These are phyloP conservation scores for Scomber japonicus DNA, from an alignment of 2,113 vertebrate species.

Conservation along the genomic window DNA sequence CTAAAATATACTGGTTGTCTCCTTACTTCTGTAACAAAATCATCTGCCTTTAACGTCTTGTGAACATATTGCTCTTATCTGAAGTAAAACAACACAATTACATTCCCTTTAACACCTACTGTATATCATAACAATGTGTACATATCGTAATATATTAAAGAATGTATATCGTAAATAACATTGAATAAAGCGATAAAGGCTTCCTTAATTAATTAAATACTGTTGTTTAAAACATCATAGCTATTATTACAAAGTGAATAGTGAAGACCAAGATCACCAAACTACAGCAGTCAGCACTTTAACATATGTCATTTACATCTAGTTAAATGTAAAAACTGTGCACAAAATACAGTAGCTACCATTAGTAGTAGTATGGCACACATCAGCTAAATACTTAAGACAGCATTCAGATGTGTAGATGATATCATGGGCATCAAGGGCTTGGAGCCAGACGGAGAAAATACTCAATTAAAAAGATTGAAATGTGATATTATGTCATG, in stretches of 20 bases:
- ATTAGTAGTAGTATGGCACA: conserved; percentile 70
- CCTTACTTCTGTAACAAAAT: conserved; percentile 54
- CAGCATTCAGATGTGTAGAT: conserved; percentile 57
- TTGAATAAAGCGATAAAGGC: conserved; percentile 46
- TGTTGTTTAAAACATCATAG: conserved; percentile 34
- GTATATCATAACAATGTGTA: conserved; percentile 27
- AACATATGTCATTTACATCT: conserved; percentile 45
- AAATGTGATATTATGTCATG: conserved; percentile 12
- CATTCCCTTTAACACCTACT: conserved; percentile 58
- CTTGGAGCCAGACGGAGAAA: conserved; percentile 63
- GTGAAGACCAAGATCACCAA: conserved; percentile 59
- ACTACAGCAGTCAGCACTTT: conserved; percentile 67
- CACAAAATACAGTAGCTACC: conserved; percentile 70
- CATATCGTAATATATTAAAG: conserved; percentile 34
- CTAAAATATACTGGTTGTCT: conserved; percentile 64
- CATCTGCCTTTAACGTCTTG: conserved; percentile 26
- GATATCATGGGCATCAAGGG: neutral
- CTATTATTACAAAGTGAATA: conserved; percentile 55
- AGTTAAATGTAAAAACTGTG: conserved; percentile 61
- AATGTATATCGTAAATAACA: conserved; percentile 42
- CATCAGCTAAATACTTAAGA: conserved; percentile 64
- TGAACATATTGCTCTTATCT: conserved; percentile 66
- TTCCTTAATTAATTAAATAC: conserved; percentile 44
- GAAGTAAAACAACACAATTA: conserved; percentile 47
- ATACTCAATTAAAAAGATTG: conserved; percentile 12